Evolutionary conservation across 1,140 invertebrate genomes (phyloP).

Genomic region (Ptiloglossa arizonensis): DNA sequence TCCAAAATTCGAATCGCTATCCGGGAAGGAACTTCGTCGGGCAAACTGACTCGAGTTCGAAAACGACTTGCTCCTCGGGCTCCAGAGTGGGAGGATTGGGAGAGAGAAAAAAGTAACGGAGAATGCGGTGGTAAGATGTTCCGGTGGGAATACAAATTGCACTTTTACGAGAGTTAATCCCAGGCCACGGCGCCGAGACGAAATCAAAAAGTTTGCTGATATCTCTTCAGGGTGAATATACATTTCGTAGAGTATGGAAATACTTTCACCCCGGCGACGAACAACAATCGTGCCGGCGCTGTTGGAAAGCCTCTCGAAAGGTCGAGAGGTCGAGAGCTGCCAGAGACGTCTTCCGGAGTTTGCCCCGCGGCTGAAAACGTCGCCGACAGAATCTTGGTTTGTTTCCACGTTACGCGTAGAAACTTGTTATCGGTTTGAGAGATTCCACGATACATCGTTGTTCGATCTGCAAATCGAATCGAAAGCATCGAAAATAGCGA

Average conservation of each 20-base stretch:
- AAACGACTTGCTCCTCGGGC: conserved; percentile 7
- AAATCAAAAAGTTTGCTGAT: conserved; percentile 57
- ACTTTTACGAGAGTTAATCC: conserved; percentile 55
- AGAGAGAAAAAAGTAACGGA: neutral
- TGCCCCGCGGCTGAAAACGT: conserved; percentile 44
- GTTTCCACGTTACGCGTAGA: conserved; percentile 32
- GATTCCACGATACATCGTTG: neutral
- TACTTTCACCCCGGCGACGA: conserved; percentile 39
- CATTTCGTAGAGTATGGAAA: conserved; percentile 46
- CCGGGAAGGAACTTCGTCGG: neutral
- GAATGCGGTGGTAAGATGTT: conserved; percentile 10
- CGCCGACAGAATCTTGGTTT: conserved; percentile 45
- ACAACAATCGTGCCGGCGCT: conserved; percentile 2
- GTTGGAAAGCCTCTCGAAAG: conserved; percentile 47
- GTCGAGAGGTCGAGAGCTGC: conserved; percentile 44
- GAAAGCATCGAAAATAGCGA: too few species aligned
- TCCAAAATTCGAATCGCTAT: neutral
- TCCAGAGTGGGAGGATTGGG: too few species aligned
- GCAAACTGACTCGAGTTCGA: conserved; percentile 4
- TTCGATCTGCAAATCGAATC: too few species aligned
- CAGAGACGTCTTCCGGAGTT: conserved; percentile 34
- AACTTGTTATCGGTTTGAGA: neutral
- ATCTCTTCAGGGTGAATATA: conserved; percentile 51
- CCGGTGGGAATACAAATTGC: conserved; percentile 55
- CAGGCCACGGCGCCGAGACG: conserved; percentile 24